Evolutionary conservation across 2,113 vertebrate species (phyloP).

Genomic region (Triplophysa dalaica): DNA sequence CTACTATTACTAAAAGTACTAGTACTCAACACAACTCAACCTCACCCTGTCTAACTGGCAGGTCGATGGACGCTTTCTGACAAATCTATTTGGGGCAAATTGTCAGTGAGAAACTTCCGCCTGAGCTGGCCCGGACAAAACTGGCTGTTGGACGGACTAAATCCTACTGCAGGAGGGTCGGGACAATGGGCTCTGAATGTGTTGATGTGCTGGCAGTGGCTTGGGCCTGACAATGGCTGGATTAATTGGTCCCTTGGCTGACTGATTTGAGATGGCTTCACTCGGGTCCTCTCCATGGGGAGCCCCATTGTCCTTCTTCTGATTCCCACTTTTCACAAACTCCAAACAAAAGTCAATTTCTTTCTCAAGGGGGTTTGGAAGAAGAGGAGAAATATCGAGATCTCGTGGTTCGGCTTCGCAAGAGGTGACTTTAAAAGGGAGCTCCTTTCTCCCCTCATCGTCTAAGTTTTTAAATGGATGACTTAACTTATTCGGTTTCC

Average conservation of each 20-base stretch:
- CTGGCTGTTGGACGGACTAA: slow-evolving; percentile 98
- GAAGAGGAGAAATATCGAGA: slow-evolving; percentile 82
- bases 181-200: slow-evolving; percentile 98
- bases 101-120: slow-evolving; percentile 99
- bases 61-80: slow-evolving; percentile 88
- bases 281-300: slow-evolving; percentile 95
- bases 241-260: slow-evolving; percentile 99
- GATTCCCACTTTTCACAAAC: slow-evolving; percentile 99
- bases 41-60: slow-evolving; percentile 57
- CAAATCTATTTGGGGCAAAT: slow-evolving; percentile 99
- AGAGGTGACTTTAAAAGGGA: slow-evolving; percentile 87
- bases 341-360: slow-evolving; percentile 99
- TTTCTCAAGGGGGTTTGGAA: slow-evolving; percentile 86
- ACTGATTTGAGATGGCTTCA: slow-evolving; percentile 98
- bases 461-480: slow-evolving; percentile 57
- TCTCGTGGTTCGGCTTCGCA: slow-evolving; percentile 81
- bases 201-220: slow-evolving; percentile 95
- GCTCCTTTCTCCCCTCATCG: slow-evolving; percentile 63
- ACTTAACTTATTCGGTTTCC: slow-evolving; percentile 58
- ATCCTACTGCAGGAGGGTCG: slow-evolving; percentile 96
- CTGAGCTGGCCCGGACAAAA: slow-evolving; percentile 99
- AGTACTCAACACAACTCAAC: slow-evolving; percentile 46
- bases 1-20: slow-evolving; percentile 29
- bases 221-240: slow-evolving; percentile 97
- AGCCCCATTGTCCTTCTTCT: slow-evolving; percentile 98